These are phyloP conservation scores for Anarrhichthys ocellatus DNA, from an alignment of 2,113 vertebrate species.

Conservation along the genomic window DNA sequence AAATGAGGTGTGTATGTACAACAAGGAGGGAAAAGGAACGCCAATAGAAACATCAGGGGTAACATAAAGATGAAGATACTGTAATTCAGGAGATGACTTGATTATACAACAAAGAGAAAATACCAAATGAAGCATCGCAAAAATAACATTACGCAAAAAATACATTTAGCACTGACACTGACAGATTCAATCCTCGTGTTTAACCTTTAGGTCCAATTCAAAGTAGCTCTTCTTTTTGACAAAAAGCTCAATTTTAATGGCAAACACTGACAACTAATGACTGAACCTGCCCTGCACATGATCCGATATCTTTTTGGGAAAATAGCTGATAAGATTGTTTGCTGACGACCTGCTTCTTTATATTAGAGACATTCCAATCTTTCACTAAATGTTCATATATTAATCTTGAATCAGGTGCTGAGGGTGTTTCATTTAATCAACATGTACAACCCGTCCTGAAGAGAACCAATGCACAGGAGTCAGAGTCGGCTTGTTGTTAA, in stretches of 20 bases:
- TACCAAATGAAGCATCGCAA: constrained; percentile 69
- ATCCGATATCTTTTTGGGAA: constrained; percentile 74
- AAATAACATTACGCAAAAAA: constrained; percentile 73
- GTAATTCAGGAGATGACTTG: constrained; percentile 69
- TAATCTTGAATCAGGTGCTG: constrained; percentile 53
- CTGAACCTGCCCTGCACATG: constrained; percentile 61
- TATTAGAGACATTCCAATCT: constrained; percentile 62
- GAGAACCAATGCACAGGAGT: constrained; percentile 34
- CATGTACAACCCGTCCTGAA: constrained; percentile 36
- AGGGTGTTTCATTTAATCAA: constrained; percentile 43
- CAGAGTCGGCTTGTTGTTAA: constrained; percentile 22
- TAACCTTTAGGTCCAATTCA: constrained; percentile 70
- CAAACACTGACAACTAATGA: constrained; percentile 64
- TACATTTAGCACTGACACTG: constrained; percentile 69
- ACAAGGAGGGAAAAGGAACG: constrained; percentile 60
- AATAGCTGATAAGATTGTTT: constrained; percentile 78
- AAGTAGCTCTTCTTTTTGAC: constrained; percentile 63
- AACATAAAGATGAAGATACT: constrained; percentile 73
- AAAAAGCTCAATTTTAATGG: constrained; percentile 64
- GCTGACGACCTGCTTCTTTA: constrained; percentile 59
- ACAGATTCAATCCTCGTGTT: constrained; percentile 70
- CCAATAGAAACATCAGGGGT: constrained; percentile 71
- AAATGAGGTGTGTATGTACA: constrained; percentile 77
- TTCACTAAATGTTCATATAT: constrained; percentile 44
- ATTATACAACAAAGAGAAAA: constrained; percentile 78